Evolutionary conservation across 2,113 vertebrate species (phyloP), one percentile per base, ranked within the genome.

Genomic region (Tamias sibiricus): DNA sequence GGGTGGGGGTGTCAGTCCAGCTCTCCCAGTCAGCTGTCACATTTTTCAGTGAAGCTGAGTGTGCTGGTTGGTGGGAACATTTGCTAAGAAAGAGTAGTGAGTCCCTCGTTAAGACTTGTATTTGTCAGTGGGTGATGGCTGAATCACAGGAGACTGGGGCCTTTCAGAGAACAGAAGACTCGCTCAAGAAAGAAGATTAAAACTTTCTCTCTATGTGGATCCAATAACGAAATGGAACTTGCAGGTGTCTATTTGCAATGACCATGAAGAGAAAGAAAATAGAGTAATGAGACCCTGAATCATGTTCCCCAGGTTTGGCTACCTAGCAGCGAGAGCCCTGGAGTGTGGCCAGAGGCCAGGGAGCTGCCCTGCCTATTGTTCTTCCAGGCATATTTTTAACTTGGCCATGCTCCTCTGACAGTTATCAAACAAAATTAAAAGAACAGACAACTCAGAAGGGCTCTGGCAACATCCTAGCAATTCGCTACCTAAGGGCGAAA

Each of bases 231-330:
- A 93, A 82, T 42, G 14, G 86, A 91, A 64, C 74, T 54, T 88
- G n/a, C 59, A 95, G 93, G 95, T 96, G 71, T 59, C 37, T 68
- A 7, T 77, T 92, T 90, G 72, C 47, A 92, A 44, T 42, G 66
- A 80, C 68, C 35, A 11, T 59, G 59, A 69, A 40, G 52, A 82
- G 49, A 80, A 87, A 87, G 66, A 80, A 96, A 90, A 84, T 20
- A 32, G 57, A 87, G 69, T 92, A 24, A 85, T 68, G 74, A 92
- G 85, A 59, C 54, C 59, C 83, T 57, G 52, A 71, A 47, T 10
- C 44, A 64, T 4, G 5, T 87, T 90, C 81, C 91, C 82, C 26
- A 69, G 74, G 64, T 59, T 92, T 88, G 82, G 82, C 76, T 59
- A 2, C 68, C 6, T 1, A 79, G 62, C 54, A 62, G 42, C 94